Conservation (phyloP, 2,888 invertebrate species). For the Coremacera marginata region DNA sequence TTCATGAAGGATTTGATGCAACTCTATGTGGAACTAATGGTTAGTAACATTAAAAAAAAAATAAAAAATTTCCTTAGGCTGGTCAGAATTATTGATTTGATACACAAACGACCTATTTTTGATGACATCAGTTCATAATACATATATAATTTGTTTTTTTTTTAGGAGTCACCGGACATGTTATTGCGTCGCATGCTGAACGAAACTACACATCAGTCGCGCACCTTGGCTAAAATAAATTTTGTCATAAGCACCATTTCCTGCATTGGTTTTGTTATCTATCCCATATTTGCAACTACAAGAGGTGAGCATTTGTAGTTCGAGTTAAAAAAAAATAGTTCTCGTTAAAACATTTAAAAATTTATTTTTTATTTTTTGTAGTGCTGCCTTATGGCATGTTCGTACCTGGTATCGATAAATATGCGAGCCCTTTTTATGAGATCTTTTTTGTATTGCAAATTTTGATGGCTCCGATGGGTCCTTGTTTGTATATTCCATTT, state of each 20-base stretch:
- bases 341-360: too few species aligned
- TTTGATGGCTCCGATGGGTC: slow-evolving; percentile 49
- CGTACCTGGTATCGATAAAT: slow-evolving; percentile 50
- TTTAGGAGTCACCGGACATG: slow-evolving; percentile 49
- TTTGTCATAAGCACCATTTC: slow-evolving; percentile 57
- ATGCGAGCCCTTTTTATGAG: slow-evolving; percentile 48
- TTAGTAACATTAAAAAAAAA: slow-evolving; percentile 43
- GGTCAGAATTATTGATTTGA: too few species aligned
- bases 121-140: too few species aligned
- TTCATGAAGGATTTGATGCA: slow-evolving; percentile 53
- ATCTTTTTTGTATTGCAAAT: slow-evolving; percentile 49
- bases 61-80: too few species aligned
- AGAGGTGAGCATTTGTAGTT: slow-evolving; percentile 51
- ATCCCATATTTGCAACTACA: slow-evolving; percentile 56
- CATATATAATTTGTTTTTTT: too few species aligned
- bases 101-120: too few species aligned
- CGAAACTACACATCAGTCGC: slow-evolving; percentile 51
- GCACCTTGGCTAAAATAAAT: slow-evolving; percentile 55
- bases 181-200: slow-evolving; percentile 47
- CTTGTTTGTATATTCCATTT: slow-evolving; percentile 53
- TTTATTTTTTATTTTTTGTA: slow-evolving; percentile 22
- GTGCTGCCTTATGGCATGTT: slow-evolving; percentile 52
- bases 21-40: slow-evolving; percentile 54
- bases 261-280: slow-evolving; percentile 56
- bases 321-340: too few species aligned